phyloP scores from a whole-genome alignment of 2,797 vertebrate genomes.

The Enteromius thamalakanensis region DNA sequence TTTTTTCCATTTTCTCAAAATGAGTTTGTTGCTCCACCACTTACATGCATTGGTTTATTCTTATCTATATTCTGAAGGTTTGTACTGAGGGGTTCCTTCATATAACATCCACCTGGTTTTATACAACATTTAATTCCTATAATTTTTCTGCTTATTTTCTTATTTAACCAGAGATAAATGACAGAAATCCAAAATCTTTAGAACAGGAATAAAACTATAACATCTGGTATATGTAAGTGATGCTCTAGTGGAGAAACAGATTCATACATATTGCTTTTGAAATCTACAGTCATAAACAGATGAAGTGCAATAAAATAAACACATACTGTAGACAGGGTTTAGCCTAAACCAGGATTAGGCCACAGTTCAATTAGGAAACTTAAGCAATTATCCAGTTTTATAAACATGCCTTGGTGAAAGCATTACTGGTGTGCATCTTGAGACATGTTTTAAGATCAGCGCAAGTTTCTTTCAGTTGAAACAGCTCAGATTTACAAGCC shows the following conservation, averaged over 20 bases:
- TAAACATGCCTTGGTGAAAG: no score
- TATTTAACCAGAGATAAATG: not conserved
- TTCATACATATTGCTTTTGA: not conserved
- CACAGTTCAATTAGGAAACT: no score
- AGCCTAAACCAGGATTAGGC: no score
- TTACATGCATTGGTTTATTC: not conserved
- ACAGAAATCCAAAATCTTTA: not conserved
- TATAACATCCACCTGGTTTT: not conserved
- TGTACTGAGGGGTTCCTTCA: not conserved
- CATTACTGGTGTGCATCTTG: no score
- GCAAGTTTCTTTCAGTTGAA: no score
- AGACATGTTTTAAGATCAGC: no score
- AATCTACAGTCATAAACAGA: not conserved
- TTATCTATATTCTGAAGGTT: not conserved
- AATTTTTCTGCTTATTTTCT: not conserved
- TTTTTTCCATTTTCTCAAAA: not conserved
- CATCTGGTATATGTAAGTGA: not conserved
- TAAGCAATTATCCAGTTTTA: no score
- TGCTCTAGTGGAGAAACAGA: not conserved
- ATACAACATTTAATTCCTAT: not conserved
- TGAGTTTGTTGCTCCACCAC: not conserved
- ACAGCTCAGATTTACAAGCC: no score
- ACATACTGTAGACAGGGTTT: no score
- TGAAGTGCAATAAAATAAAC: not conserved
- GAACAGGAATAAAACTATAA: not conserved